Evolutionary conservation across 2,113 vertebrate species (phyloP).

Genomic region (Actinemys pallida): DNA sequence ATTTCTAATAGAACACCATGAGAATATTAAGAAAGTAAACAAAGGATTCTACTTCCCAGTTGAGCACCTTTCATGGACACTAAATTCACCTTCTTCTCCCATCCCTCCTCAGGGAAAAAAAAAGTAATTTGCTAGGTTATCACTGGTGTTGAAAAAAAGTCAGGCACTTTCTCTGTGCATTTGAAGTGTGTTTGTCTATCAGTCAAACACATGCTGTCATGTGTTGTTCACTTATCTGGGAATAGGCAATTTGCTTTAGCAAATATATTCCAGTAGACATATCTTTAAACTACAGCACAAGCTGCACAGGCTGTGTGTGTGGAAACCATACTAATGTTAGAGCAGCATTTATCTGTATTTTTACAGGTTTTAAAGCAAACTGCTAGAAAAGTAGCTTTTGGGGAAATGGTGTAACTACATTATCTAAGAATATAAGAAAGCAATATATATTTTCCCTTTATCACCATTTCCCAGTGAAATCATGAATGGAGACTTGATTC

Average conservation of each 20-base stretch:
- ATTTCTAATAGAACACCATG: not conserved
- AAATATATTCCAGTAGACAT: slow-evolving; percentile 24
- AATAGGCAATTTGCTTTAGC: slow-evolving; percentile 32
- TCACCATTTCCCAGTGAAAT: not conserved
- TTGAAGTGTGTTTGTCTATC: slow-evolving; percentile 29
- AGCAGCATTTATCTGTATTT: slow-evolving; percentile 14
- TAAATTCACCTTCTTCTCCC: not conserved
- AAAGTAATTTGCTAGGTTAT: slow-evolving; percentile 8
- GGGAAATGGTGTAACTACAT: not conserved
- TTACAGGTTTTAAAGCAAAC: slow-evolving; percentile 38
- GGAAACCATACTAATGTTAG: not conserved
- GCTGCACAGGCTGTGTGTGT: not conserved
- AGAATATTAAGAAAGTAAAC: not conserved
- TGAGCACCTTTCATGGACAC: not conserved
- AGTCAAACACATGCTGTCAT: not conserved
- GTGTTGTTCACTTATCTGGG: slow-evolving; percentile 44
- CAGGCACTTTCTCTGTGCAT: not conserved
- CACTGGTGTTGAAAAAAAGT: slow-evolving; percentile 6
- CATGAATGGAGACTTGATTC: not conserved
- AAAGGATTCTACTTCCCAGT: not conserved
- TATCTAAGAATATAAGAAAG: slow-evolving; percentile 20
- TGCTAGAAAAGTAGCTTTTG: slow-evolving; percentile 36
- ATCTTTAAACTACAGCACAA: not conserved
- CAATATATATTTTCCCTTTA: not conserved
- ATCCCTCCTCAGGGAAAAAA: not conserved